Evolutionary conservation across 2,888 invertebrate species (phyloP).

Genomic region (Bombylius major): DNA sequence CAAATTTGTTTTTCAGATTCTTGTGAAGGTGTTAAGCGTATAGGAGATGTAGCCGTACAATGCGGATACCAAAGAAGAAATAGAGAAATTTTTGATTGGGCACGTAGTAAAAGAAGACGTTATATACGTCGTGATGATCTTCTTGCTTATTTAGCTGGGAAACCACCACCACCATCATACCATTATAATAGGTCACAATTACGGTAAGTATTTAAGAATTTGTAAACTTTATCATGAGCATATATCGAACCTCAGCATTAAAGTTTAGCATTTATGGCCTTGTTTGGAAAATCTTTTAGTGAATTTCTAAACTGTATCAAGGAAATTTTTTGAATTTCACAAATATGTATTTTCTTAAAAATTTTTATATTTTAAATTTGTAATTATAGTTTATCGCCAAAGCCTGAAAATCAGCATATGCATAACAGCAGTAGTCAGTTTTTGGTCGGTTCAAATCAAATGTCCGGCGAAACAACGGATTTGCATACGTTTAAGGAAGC

Average conservation of each 20-base stretch:
- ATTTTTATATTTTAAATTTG: not conserved
- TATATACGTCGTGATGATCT: slow-evolving; percentile 64
- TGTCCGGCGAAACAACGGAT: slow-evolving; percentile 40
- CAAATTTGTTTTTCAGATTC: slow-evolving; percentile 43
- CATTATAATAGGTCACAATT: slow-evolving; percentile 30
- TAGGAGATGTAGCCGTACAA: slow-evolving; percentile 56
- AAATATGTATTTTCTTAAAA: not conserved
- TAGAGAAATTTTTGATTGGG: slow-evolving; percentile 65
- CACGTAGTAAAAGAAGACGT: slow-evolving; percentile 52
- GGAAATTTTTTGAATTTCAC: not conserved
- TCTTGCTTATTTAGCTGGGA: slow-evolving; percentile 61
- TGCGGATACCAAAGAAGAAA: slow-evolving; percentile 60
- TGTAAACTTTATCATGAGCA: not conserved
- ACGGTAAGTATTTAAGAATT: slow-evolving; percentile 4
- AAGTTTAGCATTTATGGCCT: no score
- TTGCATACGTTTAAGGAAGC: slow-evolving; percentile 64
- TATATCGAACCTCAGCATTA: no score
- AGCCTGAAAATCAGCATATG: slow-evolving; percentile 40
- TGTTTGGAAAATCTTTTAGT: no score
- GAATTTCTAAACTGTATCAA: no score
- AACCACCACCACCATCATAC: slow-evolving; percentile 46
- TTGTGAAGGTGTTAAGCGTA: slow-evolving; percentile 53
- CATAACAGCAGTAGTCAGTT: slow-evolving; percentile 28
- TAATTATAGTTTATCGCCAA: slow-evolving; percentile 38
- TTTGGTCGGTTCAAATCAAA: slow-evolving; percentile 12